phyloP scores from a whole-genome alignment of 2,797 vertebrate genomes.

The Pachyuromys duprasi region DNA sequence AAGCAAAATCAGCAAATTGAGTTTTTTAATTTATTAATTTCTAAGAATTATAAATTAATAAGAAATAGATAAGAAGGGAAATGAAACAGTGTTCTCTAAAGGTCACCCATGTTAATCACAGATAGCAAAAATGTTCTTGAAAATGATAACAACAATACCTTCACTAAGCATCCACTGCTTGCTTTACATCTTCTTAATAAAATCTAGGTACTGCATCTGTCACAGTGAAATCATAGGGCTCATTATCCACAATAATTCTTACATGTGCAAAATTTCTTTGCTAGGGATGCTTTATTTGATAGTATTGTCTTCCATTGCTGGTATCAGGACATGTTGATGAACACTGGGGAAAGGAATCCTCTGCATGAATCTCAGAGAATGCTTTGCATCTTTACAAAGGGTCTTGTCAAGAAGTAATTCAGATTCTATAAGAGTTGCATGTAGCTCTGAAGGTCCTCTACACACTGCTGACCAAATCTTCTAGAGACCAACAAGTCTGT shows the following conservation, averaged over 20 bases:
- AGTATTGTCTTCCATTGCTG: neutral
- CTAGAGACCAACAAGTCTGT: neutral
- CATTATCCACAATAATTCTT: neutral
- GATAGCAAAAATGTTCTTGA: neutral
- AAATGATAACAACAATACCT: neutral
- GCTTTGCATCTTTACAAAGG: neutral
- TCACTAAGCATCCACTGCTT: neutral
- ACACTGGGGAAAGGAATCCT: neutral
- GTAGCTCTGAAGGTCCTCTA: neutral
- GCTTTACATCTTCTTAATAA: rapidly evolving
- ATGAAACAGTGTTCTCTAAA: neutral
- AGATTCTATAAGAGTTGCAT: neutral
- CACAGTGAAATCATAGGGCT: neutral
- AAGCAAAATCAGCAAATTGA: constrained; percentile 15
- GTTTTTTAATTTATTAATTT: constrained; percentile 15
- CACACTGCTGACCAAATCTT: neutral
- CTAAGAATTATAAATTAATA: constrained; percentile 29
- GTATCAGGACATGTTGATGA: neutral
- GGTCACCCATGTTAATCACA: neutral
- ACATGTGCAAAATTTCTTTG: neutral
- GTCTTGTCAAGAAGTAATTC: neutral
- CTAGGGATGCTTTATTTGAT: neutral
- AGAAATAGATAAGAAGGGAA: neutral
- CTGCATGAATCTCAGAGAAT: neutral
- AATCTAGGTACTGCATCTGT: neutral